Percentiles rank a stretch among this genome's conserved stretches.
Conservation (phyloP, 2,113 vertebrate genomes). For the Dasyurus viverrinus region DNA sequence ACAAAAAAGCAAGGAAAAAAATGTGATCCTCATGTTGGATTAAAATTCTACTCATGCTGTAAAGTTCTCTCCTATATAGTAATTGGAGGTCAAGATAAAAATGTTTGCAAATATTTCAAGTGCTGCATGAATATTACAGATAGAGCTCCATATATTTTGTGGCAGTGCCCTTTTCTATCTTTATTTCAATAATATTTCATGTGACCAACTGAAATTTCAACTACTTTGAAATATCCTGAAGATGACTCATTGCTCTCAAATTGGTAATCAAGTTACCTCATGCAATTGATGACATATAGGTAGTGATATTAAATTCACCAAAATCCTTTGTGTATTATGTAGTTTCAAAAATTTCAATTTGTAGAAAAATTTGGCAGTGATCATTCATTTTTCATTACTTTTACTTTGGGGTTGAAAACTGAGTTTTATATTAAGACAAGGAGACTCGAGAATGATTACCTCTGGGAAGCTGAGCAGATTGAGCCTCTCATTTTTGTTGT, state of each 20-base stretch:
- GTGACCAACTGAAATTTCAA: conserved; percentile 22
- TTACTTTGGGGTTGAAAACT: conserved; percentile 25
- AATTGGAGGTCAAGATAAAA: conserved; percentile 46
- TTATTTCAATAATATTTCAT: conserved; percentile 35
- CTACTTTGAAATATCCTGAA: conserved; percentile 36
- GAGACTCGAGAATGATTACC: conserved; percentile 17
- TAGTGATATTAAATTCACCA: conserved; percentile 34
- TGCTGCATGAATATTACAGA: conserved; percentile 1
- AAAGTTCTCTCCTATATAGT: not conserved
- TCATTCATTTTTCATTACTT: not conserved
- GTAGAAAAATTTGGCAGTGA: conserved; percentile 19
- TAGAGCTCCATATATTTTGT: not conserved
- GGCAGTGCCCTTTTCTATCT: conserved; percentile 27
- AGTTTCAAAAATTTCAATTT: conserved; percentile 28
- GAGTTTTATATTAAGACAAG: conserved; percentile 14
- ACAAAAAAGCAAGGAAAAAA: conserved; percentile 1
- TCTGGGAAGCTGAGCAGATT: conserved; percentile 36
- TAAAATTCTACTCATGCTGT: conserved; percentile 33
- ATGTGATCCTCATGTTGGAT: conserved; percentile 6
- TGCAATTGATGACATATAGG: conserved; percentile 20
- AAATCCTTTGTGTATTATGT: conserved; percentile 20
- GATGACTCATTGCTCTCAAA: conserved; percentile 50
- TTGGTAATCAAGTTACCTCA: conserved; percentile 49
- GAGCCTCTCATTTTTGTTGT: not conserved
- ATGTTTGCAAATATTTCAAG: conserved; percentile 40